Evolutionary conservation across 2,113 vertebrate species (phyloP).

Genomic region (Hippopotamus amphibius): DNA sequence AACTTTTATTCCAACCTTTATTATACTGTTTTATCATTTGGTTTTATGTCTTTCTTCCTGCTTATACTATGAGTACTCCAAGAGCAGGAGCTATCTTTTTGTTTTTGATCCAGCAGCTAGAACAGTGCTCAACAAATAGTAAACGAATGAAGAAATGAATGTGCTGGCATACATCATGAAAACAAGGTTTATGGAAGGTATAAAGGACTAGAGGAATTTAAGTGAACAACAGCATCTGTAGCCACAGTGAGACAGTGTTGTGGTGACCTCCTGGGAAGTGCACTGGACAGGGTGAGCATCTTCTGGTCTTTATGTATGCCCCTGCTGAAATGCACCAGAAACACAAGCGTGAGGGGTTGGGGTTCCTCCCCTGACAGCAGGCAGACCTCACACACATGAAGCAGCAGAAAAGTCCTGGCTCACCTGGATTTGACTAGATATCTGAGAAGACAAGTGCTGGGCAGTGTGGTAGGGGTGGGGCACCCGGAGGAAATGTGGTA

Average conservation of each 20-base stretch:
- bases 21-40: not conserved
- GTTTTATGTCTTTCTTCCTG: conserved; percentile 23
- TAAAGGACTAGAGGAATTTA: not conserved
- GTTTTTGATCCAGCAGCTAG: not conserved
- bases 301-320: not conserved
- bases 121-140: not conserved
- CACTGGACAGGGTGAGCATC: not conserved
- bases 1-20: not conserved
- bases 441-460: not conserved
- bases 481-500: not conserved
- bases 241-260: not conserved
- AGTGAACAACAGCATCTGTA: not conserved
- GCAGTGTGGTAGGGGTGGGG: no score
- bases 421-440: not conserved
- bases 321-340: not conserved
- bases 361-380: not conserved
- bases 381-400: not conserved
- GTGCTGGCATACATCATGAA: not conserved
- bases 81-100: not conserved
- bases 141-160: not conserved
- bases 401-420: not conserved
- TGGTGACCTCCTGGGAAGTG: not conserved
- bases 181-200: not conserved
- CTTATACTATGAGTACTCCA: not conserved
- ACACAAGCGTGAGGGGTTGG: not conserved